Evolutionary conservation across 2,797 vertebrate species (phyloP).

Genomic region (Sebastes taczanowskii): DNA sequence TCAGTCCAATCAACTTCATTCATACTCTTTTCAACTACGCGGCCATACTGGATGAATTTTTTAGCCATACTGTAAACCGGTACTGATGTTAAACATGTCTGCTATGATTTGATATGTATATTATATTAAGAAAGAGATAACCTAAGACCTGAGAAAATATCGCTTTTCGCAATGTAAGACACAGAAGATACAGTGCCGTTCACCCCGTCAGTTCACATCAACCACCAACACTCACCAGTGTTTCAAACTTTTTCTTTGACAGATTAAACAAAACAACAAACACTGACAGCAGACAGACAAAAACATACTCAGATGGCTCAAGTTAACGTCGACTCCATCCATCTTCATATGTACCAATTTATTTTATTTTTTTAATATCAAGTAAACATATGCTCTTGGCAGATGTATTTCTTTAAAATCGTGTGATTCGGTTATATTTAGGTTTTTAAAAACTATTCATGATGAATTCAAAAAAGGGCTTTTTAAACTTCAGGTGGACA

Average conservation of each 20-base stretch:
- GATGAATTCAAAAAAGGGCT: slow-evolving; percentile 63
- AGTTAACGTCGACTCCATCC: slow-evolving; percentile 29
- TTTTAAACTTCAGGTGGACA: slow-evolving; percentile 65
- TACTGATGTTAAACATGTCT: slow-evolving; percentile 63
- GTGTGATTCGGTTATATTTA: slow-evolving; percentile 26
- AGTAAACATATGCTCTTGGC: slow-evolving; percentile 59
- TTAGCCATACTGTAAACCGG: slow-evolving; percentile 51
- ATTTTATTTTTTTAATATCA: slow-evolving; percentile 42
- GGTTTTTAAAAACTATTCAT: slow-evolving; percentile 43
- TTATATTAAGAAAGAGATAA: slow-evolving; percentile 69
- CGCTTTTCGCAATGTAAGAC: slow-evolving; percentile 74
- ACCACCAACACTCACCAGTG: slow-evolving; percentile 46
- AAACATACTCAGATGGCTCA: slow-evolving; percentile 62
- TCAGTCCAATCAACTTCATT: slow-evolving; percentile 53
- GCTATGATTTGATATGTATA: slow-evolving; percentile 74
- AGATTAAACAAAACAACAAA: slow-evolving; percentile 55
- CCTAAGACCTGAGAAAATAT: slow-evolving; percentile 81
- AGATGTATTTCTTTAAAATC: slow-evolving; percentile 41
- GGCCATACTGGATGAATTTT: slow-evolving; percentile 23
- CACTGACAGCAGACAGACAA: slow-evolving; percentile 56
- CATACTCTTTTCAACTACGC: slow-evolving; percentile 22
- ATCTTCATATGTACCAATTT: slow-evolving; percentile 59
- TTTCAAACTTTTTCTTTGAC: slow-evolving; percentile 44
- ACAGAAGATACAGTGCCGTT: slow-evolving; percentile 66
- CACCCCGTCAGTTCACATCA: slow-evolving; percentile 42